phyloP scores from a whole-genome alignment of 2,888 invertebrate species.

The Lasioglossum morio region DNA sequence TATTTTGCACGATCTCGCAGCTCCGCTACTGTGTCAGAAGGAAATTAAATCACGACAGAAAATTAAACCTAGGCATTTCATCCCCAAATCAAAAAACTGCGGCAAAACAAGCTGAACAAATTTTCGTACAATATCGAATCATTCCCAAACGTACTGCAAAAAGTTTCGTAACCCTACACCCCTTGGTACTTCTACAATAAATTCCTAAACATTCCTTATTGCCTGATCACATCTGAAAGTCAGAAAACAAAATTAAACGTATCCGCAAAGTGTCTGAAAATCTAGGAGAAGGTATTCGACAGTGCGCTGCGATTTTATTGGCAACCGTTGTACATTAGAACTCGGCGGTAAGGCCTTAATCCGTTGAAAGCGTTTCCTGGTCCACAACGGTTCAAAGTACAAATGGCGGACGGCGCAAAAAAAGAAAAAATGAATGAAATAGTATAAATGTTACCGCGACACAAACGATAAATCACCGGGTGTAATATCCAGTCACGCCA shows the following conservation, averaged over 20 bases:
- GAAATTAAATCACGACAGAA: background rate
- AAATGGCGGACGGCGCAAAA: background rate
- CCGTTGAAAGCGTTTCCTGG: conserved; percentile 25
- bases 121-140: no score
- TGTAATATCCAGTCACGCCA: conserved; percentile 49
- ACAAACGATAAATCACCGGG: conserved; percentile 40
- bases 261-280: background rate
- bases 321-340: background rate
- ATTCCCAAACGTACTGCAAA: no score
- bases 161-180: no score
- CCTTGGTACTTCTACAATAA: no score
- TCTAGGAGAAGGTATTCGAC: background rate
- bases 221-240: no score
- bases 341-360: background rate
- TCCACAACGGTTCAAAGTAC: background rate
- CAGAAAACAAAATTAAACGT: no score
- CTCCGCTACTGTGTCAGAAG: background rate
- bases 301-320: background rate
- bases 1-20: background rate
- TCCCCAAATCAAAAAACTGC: no score
- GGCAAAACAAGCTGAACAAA: no score
- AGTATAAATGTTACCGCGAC: conserved; percentile 28
- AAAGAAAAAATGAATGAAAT: background rate
- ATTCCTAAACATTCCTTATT: no score
- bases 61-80: no score